Conservation (phyloP, 2,888 invertebrate genomes). For the Scrobipalpa atriplicella region DNA sequence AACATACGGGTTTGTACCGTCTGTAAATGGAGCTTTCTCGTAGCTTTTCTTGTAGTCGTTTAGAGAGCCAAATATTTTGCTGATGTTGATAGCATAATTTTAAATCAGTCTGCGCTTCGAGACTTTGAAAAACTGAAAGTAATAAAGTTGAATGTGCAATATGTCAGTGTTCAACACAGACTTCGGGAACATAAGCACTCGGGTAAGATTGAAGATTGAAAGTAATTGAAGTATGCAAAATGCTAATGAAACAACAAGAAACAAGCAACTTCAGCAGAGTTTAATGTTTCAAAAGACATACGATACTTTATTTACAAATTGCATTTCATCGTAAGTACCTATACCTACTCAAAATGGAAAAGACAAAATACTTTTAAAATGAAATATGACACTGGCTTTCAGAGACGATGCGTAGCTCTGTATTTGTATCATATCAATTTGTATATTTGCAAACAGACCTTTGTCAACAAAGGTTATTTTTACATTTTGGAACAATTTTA, state of each 20-base stretch:
- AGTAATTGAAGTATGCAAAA: conserved; percentile 7
- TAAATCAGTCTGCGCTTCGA: background rate
- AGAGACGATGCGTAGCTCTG: conserved; percentile 35
- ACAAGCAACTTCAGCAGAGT: background rate
- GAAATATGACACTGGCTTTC: conserved; percentile 7
- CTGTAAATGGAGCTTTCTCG: conserved; percentile 25
- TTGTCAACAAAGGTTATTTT: background rate
- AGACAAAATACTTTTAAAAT: conserved; percentile 2
- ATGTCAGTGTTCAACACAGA: background rate
- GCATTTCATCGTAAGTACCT: background rate
- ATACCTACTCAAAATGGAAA: background rate
- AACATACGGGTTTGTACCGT: conserved; percentile 22
- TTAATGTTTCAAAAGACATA: background rate
- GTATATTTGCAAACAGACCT: background rate
- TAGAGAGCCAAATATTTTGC: background rate
- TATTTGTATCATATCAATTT: conserved; percentile 60
- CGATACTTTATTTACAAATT: conserved; percentile 10
- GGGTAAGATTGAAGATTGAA: background rate
- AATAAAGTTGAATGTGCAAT: background rate
- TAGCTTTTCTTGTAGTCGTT: conserved; percentile 15
- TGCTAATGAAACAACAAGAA: background rate
- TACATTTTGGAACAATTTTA: background rate
- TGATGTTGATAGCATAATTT: background rate
- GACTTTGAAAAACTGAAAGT: conserved; percentile 1
- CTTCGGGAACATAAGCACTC: background rate